Evolutionary conservation across 2,797 vertebrate species (phyloP), one percentile per base, ranked within the genome.

Genomic region (Pterois miles): DNA sequence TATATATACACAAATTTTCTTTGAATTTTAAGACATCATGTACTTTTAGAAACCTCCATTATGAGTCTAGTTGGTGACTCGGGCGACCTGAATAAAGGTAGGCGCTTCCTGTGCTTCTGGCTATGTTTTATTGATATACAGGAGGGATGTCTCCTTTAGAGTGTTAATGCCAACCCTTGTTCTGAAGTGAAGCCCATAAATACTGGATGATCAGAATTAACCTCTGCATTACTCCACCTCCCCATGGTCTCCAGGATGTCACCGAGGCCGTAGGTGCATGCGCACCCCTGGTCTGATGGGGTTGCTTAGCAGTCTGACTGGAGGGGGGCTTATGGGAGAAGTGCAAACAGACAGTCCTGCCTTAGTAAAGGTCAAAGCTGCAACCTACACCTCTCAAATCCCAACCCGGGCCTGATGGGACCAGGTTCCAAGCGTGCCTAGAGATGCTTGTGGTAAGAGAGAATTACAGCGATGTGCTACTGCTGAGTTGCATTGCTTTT

Each of bases 81-180:
- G 14, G 59, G 56, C 23, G 25, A 82, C 81, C 87, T 86, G 87
- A 80, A 90, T 88, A 88, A 86, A 90, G 76, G 90, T 90, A 85
- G 78, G 73, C 82, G 84, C 85, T 86, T 81, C 75, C 89, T 73
- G 85, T 84, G 88, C 88, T 87, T 80, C 86, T 73, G 64, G 54
- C 81, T 78, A 95, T 95, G 87, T 95, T 95, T 96, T 96, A 96
- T 95, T 96, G 93, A 96, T 95, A 93, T 92, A 90, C 90, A 91
- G 88, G 78, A 88, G 89, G 87, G 85, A 92, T 83, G 90, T 95
- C 89, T 93, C 89, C 89, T 95, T 95, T 95, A 90, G 92, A 94
- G 94, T 92, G 91, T 93, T 96, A 95, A 95, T 95, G 92, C 92
- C 91, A 91, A 93, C 89, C 90, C 94, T 94, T 94, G 94, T 95